These are phyloP conservation scores for Ciconia maguari DNA, from an alignment of 2,113 vertebrate species.

Conservation along the genomic window DNA sequence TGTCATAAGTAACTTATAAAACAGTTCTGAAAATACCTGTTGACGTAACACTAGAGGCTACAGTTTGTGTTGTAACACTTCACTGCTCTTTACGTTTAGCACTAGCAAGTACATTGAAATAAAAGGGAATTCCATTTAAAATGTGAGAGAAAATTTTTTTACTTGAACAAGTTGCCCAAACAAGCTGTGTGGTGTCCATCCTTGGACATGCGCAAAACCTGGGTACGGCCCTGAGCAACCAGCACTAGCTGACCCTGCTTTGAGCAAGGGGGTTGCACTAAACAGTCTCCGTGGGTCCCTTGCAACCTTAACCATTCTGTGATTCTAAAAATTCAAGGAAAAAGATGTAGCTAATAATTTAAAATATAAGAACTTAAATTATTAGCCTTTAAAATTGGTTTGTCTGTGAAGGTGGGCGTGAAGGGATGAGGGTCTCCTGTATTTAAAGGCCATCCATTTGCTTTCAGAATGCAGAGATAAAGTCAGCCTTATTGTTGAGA, in stretches of 20 bases:
- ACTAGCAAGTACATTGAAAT: not conserved
- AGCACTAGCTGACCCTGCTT: not conserved
- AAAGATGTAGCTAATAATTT: not conserved
- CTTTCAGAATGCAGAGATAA: not conserved
- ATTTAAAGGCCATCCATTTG: not conserved
- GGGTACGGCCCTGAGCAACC: not conserved
- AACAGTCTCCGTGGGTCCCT: not conserved
- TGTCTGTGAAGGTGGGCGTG: not conserved
- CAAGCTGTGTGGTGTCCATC: not conserved
- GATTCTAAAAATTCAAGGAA: not conserved
- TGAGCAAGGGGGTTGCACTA: fast-evolving
- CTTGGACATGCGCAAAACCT: not conserved
- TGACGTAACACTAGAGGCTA: not conserved
- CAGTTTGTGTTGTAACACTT: not conserved
- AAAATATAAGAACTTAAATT: not conserved
- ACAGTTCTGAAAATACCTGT: not conserved
- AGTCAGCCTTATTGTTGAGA: not conserved
- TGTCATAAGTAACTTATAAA: not conserved
- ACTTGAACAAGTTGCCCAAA: not conserved
- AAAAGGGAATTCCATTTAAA: not conserved
- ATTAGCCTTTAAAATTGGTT: not conserved
- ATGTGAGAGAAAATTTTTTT: not conserved
- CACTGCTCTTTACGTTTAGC: not conserved
- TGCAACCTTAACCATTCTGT: not conserved
- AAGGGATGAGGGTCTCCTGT: not conserved